phyloP scores from a whole-genome alignment of 2,113 vertebrate genomes.

The Forbesichthys papilliferus region DNA sequence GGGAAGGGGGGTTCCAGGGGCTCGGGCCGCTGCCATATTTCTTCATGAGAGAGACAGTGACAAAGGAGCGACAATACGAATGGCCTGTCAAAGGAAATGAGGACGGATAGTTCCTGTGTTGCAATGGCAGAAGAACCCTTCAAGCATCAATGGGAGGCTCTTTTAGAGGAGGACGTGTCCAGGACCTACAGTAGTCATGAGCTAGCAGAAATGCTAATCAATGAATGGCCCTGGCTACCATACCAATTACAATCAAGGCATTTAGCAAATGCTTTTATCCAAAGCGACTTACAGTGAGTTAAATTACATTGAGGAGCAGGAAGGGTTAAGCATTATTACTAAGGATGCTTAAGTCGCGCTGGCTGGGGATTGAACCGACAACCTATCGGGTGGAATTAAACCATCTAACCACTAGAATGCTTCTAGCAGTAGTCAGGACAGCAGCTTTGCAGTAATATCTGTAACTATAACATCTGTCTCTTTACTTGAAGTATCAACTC shows the following conservation, averaged over 20 bases:
- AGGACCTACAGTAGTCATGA: slow-evolving; percentile 19
- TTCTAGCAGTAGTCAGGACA: too few relatives aligned
- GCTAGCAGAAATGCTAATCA: slow-evolving; percentile 30
- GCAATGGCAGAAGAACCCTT: slow-evolving; percentile 66
- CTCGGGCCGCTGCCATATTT: slow-evolving; percentile 75
- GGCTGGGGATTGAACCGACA: too few relatives aligned
- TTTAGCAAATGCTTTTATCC: too few relatives aligned
- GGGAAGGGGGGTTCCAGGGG: slow-evolving; percentile 35
- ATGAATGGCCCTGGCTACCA: not conserved
- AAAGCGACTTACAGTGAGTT: too few relatives aligned
- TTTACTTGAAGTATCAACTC: too few relatives aligned
- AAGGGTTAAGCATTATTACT: too few relatives aligned
- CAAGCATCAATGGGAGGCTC: slow-evolving; percentile 68
- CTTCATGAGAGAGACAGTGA: slow-evolving; percentile 79
- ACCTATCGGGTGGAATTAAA: too few relatives aligned
- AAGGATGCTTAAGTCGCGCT: too few relatives aligned
- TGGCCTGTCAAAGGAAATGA: slow-evolving; percentile 80
- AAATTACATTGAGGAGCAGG: too few relatives aligned
- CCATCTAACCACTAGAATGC: too few relatives aligned
- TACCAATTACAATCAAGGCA: not conserved
- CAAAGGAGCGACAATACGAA: slow-evolving; percentile 74
- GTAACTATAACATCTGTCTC: too few relatives aligned
- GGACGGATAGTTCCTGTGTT: slow-evolving; percentile 74
- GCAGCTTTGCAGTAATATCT: too few relatives aligned
- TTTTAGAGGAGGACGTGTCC: slow-evolving; percentile 35